Base-by-base conservation (phyloP, 2,797 vertebrate species). In the Threskiornis aethiopicus region DNA sequence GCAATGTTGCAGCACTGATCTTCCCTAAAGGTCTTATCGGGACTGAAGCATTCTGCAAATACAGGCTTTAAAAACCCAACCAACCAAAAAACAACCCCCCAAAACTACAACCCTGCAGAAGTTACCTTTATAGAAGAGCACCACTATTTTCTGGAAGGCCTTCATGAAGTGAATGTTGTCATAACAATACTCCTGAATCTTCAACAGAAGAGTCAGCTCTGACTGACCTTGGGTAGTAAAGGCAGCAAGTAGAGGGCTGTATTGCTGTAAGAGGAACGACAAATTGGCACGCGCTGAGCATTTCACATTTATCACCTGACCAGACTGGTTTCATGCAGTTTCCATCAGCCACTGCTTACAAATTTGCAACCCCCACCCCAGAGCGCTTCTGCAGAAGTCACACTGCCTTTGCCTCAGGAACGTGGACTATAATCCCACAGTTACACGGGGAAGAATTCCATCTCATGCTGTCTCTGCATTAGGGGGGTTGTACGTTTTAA, bases 91-190 rank as follows among this genome's bases (percentile, higher is more conserved):
- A 1, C 20, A 24, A 41, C 18, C 24, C 22, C 31, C 35, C 13
- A 13, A 58, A 46, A 39, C 35, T 10, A n/a, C 21, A 66, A 41
- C 1, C 18, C 35, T 64, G 13, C 31, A 31, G 28, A 54, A 80
- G 39, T 57, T 91, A 99, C 99, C 99, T 99, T 99, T 99, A 95
- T 99, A 99, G 97, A 99, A 99, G 92, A 99, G 99, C 98, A 99
- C 99, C 98, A 99, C 99, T 71, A 99, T 99, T 99, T 99, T 99
- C 98, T 99, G 99, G 97, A 99, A 99, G 98, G 99, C 99, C 97
- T 99, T 99, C 99, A 99, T 99, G 98, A 99, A 99, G 98, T 99
- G 99, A 98, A 99, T 99, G 98, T 99, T 99, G 97, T 99, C 99
- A 39, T 99, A 99, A 98, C 99, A 99, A 97, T 99, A 99, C 98